phyloP scores from a whole-genome alignment of 2,797 vertebrate species.

The Manis pentadactyla region DNA sequence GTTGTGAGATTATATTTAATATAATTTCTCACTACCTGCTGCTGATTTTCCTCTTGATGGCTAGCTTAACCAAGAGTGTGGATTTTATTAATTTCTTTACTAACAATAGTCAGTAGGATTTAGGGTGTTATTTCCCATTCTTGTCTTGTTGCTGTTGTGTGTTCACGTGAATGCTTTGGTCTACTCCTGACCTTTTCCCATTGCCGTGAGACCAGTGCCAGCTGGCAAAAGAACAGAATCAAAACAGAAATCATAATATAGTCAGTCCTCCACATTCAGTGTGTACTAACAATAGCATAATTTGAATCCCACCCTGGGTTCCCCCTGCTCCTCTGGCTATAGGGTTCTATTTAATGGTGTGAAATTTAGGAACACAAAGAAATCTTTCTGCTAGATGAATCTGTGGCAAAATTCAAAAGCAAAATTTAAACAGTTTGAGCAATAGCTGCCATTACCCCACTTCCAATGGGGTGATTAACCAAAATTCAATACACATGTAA shows the following conservation, averaged over 20 bases:
- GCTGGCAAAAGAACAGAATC: background rate
- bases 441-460: background rate
- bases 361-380: background rate
- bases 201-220: background rate
- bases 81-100: background rate
- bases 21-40: background rate
- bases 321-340: background rate
- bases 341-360: background rate
- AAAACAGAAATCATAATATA: background rate
- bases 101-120: background rate
- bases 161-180: background rate
- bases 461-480: conserved; percentile 26
- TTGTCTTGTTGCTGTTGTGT: background rate
- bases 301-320: background rate
- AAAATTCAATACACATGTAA: background rate
- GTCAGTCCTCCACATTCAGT: background rate
- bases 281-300: background rate
- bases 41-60: background rate
- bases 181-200: background rate
- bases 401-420: background rate
- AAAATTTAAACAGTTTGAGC: conserved; percentile 10
- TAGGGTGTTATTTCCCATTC: background rate
- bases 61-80: background rate
- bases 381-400: background rate
- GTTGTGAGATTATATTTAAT: background rate